Conservation (phyloP, 2,113 vertebrate species). For the Oryzias celebensis region DNA sequence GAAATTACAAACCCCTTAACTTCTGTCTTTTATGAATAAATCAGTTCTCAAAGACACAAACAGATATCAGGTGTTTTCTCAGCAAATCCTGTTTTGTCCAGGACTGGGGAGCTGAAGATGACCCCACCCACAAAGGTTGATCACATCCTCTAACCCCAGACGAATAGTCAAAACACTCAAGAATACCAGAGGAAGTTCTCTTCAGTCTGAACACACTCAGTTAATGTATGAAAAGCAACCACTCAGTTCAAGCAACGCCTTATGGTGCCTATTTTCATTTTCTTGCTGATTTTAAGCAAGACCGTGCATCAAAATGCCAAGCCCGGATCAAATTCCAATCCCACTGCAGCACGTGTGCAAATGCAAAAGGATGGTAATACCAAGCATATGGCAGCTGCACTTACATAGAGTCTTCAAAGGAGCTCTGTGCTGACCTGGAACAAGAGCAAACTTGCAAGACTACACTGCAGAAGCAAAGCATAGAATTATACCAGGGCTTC, state of each 20-base stretch:
- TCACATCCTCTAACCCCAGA: too few relatives aligned
- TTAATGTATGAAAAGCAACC: too few relatives aligned
- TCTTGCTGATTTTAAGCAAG: constrained; percentile 14
- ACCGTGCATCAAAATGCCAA: constrained; percentile 31
- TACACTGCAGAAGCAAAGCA: constrained; percentile 27
- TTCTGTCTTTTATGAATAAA: too few relatives aligned
- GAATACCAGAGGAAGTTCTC: too few relatives aligned
- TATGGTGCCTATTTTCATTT: neutral
- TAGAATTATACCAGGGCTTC: constrained; percentile 45
- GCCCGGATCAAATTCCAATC: constrained; percentile 58
- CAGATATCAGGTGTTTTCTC: too few relatives aligned
- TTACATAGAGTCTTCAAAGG: constrained; percentile 60
- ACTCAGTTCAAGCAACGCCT: neutral
- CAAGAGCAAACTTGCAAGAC: constrained; percentile 59
- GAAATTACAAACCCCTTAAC: too few relatives aligned
- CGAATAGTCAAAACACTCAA: too few relatives aligned
- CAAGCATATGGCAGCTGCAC: constrained; percentile 67
- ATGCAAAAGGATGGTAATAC: constrained; percentile 56
- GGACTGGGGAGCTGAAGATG: too few relatives aligned
- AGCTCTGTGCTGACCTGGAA: constrained; percentile 47
- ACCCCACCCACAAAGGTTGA: too few relatives aligned
- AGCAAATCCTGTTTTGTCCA: too few relatives aligned
- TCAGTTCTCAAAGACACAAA: too few relatives aligned
- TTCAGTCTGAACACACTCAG: too few relatives aligned
- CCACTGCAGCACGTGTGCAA: constrained; percentile 37